Conservation (phyloP, 2,888 invertebrate genomes). For the Homarus gammarus region DNA sequence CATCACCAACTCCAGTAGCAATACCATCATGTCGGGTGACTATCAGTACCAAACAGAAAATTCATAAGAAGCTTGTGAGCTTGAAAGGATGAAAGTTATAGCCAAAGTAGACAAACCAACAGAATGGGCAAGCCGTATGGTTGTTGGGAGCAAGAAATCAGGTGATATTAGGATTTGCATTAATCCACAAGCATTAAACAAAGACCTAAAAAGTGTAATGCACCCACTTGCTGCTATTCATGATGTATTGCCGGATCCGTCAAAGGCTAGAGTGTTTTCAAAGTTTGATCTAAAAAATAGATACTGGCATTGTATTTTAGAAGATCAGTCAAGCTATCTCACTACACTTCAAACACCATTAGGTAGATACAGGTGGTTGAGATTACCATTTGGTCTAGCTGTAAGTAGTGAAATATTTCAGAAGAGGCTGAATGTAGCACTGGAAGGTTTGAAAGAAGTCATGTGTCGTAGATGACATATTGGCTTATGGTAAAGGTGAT, state of each 20-base stretch:
- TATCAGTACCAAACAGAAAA: slow-evolving; percentile 3
- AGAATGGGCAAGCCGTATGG: slow-evolving; percentile 3
- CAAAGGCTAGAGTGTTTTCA: no score
- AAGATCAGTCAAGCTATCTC: background rate
- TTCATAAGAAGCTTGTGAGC: background rate
- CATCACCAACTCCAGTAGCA: background rate
- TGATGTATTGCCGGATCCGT: background rate
- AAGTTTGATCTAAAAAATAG: slow-evolving; percentile 13
- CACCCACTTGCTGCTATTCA: background rate
- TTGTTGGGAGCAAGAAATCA: background rate
- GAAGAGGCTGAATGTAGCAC: background rate
- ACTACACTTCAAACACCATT: background rate
- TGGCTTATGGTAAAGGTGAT: slow-evolving; percentile 1
- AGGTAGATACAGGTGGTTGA: background rate
- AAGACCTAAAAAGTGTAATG: background rate
- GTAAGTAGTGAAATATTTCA: no score
- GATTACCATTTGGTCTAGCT: background rate
- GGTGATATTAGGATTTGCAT: slow-evolving; percentile 16
- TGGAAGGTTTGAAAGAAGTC: background rate
- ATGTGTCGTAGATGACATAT: no score
- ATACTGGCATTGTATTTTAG: slow-evolving; percentile 12
- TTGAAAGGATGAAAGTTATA: background rate
- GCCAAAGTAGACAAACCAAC: slow-evolving; percentile 26
- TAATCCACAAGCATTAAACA: background rate
- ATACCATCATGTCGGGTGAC: slow-evolving; percentile 6